These are phyloP conservation scores for Crotalus horridus DNA, from an alignment of 2,113 vertebrate genomes.

Conservation along the genomic window DNA sequence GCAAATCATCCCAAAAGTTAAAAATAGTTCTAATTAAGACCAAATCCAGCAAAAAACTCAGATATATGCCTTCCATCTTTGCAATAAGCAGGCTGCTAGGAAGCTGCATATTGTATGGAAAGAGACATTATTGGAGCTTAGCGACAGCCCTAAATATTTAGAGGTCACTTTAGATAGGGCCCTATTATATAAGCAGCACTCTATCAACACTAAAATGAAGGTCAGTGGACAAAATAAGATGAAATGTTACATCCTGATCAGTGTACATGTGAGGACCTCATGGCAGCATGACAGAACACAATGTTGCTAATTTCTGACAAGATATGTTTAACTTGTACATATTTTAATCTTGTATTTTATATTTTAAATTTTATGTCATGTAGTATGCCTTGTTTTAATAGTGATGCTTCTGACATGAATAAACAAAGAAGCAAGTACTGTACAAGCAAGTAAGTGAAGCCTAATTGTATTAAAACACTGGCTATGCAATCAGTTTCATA, in stretches of 20 bases:
- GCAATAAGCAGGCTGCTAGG: background rate
- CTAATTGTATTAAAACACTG: background rate
- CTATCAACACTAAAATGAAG: background rate
- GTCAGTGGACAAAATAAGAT: background rate
- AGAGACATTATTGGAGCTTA: background rate
- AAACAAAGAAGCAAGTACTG: background rate
- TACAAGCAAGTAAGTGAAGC: background rate
- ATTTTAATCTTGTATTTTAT: background rate
- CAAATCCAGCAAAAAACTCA: background rate
- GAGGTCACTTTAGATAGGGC: background rate
- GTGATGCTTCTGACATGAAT: background rate
- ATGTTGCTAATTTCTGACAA: background rate
- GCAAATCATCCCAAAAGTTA: background rate
- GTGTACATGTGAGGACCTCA: background rate
- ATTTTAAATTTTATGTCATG: background rate
- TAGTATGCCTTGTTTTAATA: background rate
- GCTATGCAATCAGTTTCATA: background rate
- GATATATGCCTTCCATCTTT: background rate
- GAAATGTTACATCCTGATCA: background rate
- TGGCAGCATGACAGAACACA: background rate
- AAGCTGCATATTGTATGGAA: background rate
- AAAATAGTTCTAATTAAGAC: background rate
- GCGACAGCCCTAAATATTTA: background rate
- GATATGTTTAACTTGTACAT: background rate
- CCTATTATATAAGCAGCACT: background rate